Conservation (phyloP, 1,140 invertebrate genomes). For the Camponotus pennsylvanicus region DNA sequence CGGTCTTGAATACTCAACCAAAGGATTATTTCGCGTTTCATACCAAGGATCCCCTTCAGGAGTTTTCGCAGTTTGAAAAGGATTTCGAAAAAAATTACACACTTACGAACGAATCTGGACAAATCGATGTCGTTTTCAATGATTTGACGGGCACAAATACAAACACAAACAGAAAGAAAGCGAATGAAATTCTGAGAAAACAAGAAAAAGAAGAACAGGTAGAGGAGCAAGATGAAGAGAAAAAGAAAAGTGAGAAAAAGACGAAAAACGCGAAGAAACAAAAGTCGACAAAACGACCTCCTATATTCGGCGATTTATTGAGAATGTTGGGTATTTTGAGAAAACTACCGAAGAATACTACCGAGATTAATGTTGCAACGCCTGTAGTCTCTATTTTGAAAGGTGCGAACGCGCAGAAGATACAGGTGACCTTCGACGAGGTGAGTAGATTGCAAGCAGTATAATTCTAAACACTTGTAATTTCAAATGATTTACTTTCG, state of each 20-base stretch:
- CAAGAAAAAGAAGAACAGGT: constrained; percentile 53
- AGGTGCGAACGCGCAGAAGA: constrained; percentile 49
- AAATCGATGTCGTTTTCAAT: constrained; percentile 62
- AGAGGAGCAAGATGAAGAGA: background rate
- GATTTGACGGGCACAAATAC: constrained; percentile 1
- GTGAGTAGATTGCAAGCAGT: background rate
- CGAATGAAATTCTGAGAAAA: background rate
- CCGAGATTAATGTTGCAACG: background rate
- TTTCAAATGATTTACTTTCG: background rate
- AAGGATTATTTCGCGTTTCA: constrained; percentile 58
- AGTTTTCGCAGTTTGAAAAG: constrained; percentile 74
- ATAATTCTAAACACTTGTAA: background rate
- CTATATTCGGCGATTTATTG: constrained; percentile 63
- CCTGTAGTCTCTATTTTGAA: constrained; percentile 39
- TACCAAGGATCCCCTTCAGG: constrained; percentile 72
- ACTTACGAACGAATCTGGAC: constrained; percentile 47
- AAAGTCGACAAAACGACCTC: background rate
- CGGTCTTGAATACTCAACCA: constrained; percentile 30
- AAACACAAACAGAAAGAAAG: background rate
- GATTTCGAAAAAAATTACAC: constrained; percentile 72
- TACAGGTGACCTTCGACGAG: constrained; percentile 47
- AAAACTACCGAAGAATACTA: constrained; percentile 56
- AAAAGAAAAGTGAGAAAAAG: constrained; percentile 28
- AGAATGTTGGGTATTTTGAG: constrained; percentile 61
- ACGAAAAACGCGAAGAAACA: constrained; percentile 49